Evolutionary conservation across 2,113 vertebrate genomes (phyloP), one percentile per base, ranked within the genome.

Genomic region (Catharus bicknelli): DNA sequence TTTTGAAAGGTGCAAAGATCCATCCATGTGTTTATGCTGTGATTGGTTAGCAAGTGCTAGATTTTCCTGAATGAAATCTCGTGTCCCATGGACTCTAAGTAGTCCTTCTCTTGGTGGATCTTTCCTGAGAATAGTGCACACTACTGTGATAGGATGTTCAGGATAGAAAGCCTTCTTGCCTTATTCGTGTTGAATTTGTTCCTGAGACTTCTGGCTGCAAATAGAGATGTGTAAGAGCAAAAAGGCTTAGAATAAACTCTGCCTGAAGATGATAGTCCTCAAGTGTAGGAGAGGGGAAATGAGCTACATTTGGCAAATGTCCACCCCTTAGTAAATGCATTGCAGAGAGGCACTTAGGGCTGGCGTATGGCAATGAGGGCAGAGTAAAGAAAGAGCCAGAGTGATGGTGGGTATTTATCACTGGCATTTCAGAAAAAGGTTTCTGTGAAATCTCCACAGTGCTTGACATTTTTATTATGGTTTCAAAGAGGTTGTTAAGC

Each of bases 361-460:
- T 57, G 42, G 11, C 0, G 0, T 61, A 25, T 40, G 40, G 5
- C 67, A 67, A 47, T 13, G 45, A 90, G 23, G 8, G 9, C 26
- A 76, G 67, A 32, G 36, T 21, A 79, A 78, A 88, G 61, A 42
- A 48, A 50, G 26, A 70, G 13, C 8, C 55, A 30, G 29, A 64
- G 3, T 30, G 61, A 50, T 13, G 13, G 13, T 18, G 13, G 14
- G 7, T 34, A 47, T 72, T 94, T 85, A 72, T 72, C 67, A 76
- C 32, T 64, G 36, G 3, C 26, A 82, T 93, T 91, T 70, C 45
- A 20, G 48, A 69, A 75, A 82, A 85, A 82, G 16, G 27, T 22
- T 90, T 82, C 36, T 88, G 54, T 83, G 75, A 75, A 87, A 68
- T 76, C 23, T 79, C n/a, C 18, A 50, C 25, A 68, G 54, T 82